Conservation (phyloP, 2,797 vertebrate genomes). For the Gymnoscopelus microlampas region DNA sequence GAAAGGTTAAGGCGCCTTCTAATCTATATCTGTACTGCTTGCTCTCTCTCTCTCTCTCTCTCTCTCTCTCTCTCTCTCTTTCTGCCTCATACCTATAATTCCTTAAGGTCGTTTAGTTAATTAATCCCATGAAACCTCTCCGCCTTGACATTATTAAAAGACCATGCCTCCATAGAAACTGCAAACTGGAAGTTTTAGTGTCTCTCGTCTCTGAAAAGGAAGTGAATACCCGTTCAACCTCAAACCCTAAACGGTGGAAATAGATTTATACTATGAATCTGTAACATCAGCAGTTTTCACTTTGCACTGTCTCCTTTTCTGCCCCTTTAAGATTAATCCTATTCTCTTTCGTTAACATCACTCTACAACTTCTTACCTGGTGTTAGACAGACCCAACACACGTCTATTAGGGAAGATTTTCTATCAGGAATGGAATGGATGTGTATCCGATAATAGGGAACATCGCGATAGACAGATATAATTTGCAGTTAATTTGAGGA, state of each 20-base stretch:
- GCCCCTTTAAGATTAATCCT: conserved; percentile 26
- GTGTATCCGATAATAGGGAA: conserved; percentile 50
- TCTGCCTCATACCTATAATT: neutral
- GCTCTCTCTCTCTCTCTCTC: conserved; percentile 26
- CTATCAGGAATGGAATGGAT: conserved; percentile 37
- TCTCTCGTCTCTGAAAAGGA: conserved; percentile 56
- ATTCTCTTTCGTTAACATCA: conserved; percentile 39
- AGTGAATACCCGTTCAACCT: conserved; percentile 59
- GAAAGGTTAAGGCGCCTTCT: conserved; percentile 65
- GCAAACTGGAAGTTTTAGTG: conserved; percentile 62
- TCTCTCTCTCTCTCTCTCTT: conserved; percentile 23
- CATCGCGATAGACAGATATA: conserved; percentile 22
- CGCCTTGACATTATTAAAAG: conserved; percentile 79
- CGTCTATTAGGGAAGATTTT: conserved; percentile 43
- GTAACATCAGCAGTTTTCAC: conserved; percentile 58
- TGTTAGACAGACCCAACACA: conserved; percentile 19
- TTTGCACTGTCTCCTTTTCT: conserved; percentile 37
- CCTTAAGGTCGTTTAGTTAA: conserved; percentile 72
- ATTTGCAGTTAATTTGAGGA: conserved; percentile 48
- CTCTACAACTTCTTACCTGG: conserved; percentile 29
- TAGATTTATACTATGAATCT: conserved; percentile 45
- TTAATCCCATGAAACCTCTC: conserved; percentile 79
- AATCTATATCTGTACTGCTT: conserved; percentile 59
- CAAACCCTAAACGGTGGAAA: conserved; percentile 32
- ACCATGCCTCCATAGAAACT: conserved; percentile 63